phyloP scores from a whole-genome alignment of 2,888 invertebrate species.

The Nemotelus pantherinus region DNA sequence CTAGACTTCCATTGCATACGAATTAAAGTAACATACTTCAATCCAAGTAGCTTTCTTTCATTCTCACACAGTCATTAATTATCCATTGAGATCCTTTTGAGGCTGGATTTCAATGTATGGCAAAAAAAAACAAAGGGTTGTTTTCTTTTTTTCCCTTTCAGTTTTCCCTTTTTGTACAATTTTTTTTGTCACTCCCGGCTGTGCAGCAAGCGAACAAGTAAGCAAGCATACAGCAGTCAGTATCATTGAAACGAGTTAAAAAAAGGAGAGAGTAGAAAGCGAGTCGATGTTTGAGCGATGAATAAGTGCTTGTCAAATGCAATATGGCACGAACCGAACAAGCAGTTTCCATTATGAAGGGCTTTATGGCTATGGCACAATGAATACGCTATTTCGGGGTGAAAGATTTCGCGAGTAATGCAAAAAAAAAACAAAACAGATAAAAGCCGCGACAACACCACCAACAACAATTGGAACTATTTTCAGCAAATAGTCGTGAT shows the following conservation, averaged over 20 bases:
- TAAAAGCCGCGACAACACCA: not conserved
- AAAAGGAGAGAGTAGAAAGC: not conserved
- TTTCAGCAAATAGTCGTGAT: slow-evolving; percentile 41
- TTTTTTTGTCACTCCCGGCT: not conserved
- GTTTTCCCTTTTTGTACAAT: slow-evolving; percentile 6
- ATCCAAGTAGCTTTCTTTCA: not conserved
- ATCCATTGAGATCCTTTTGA: slow-evolving; percentile 24
- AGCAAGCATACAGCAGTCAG: too few relatives aligned
- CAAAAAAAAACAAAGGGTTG: slow-evolving; percentile 2
- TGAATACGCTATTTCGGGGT: slow-evolving; percentile 35
- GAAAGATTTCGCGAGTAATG: slow-evolving; percentile 19
- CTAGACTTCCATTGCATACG: too few relatives aligned
- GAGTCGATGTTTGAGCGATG: slow-evolving; percentile 14
- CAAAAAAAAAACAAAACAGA: not conserved
- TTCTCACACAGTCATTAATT: slow-evolving; percentile 20
- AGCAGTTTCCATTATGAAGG: slow-evolving; percentile 24
- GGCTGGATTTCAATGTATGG: slow-evolving; percentile 20
- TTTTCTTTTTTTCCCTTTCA: not conserved
- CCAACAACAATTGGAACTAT: slow-evolving; percentile 13
- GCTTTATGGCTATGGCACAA: slow-evolving; percentile 33
- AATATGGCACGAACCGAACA: not conserved
- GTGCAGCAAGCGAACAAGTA: too few relatives aligned
- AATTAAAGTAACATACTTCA: too few relatives aligned
- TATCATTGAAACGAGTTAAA: too few relatives aligned
- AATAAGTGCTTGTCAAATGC: slow-evolving; percentile 42